phyloP scores from a whole-genome alignment of 2,797 vertebrate species.

The Molossus molossus region DNA sequence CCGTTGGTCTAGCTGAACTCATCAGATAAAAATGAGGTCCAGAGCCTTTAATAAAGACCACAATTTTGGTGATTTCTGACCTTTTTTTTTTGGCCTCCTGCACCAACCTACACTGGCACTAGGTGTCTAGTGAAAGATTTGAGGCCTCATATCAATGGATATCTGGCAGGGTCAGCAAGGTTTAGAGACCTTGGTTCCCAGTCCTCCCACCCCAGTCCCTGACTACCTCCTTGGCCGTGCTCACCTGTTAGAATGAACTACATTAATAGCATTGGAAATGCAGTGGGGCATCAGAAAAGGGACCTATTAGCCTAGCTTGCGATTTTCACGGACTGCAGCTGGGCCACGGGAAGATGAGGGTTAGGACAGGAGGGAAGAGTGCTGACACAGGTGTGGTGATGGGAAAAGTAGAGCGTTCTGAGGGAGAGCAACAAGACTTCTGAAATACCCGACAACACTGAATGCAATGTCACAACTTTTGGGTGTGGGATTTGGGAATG shows the following conservation, averaged over 20 bases:
- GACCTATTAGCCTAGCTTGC: conserved; percentile 47
- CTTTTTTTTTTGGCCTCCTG: neutral
- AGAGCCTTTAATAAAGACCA: neutral
- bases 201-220: neutral
- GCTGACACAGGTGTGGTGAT: conserved; percentile 12
- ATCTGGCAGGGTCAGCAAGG: neutral
- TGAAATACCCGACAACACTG: neutral
- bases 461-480: neutral
- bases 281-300: neutral
- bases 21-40: neutral
- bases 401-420: conserved; percentile 26
- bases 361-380: neutral
- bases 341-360: neutral
- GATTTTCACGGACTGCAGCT: conserved; percentile 22
- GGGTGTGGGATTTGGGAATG: neutral
- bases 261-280: neutral
- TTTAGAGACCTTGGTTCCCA: neutral
- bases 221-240: neutral
- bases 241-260: neutral
- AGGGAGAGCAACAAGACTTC: neutral
- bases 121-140: neutral
- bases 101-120: neutral
- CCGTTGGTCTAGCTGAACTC: neutral
- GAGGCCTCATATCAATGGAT: neutral
- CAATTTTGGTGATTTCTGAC: neutral